Evolutionary conservation across 2,113 vertebrate genomes (phyloP).

Genomic region (Ellobius talpinus): DNA sequence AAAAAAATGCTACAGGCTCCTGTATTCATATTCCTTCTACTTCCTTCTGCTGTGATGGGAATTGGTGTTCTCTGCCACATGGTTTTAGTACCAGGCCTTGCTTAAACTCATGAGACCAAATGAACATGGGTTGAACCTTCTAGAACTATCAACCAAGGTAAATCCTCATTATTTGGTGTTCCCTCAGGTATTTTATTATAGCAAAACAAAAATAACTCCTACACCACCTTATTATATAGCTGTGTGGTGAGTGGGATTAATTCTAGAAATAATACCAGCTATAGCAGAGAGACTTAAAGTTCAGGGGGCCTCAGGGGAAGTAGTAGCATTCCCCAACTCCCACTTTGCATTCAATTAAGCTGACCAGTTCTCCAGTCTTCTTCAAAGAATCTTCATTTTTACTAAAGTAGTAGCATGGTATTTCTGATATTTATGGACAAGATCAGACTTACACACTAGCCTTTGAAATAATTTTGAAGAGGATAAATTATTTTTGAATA

Average conservation of each 20-base stretch:
- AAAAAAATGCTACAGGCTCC: neutral
- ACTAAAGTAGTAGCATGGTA: neutral
- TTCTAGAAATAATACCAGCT: neutral
- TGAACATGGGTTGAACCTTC: neutral
- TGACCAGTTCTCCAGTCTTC: neutral
- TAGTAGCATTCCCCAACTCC: neutral
- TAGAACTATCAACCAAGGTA: neutral
- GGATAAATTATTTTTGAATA: neutral
- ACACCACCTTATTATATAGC: neutral
- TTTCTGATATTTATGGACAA: slow-evolving; percentile 8
- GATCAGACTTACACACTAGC: neutral
- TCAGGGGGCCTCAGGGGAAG: no score
- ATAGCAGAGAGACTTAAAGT: neutral
- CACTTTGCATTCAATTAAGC: neutral
- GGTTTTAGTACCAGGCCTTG: neutral
- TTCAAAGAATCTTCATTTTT: neutral
- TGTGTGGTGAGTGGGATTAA: neutral
- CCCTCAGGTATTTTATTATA: neutral
- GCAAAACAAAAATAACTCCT: neutral
- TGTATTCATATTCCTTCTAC: neutral
- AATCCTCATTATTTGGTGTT: neutral
- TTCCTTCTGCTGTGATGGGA: neutral
- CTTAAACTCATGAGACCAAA: neutral
- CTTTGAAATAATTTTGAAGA: slow-evolving; percentile 46
- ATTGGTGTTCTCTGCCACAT: neutral